These are phyloP conservation scores for Hermetia illucens DNA, from an alignment of 1,140 invertebrate species.

Conservation along the genomic window DNA sequence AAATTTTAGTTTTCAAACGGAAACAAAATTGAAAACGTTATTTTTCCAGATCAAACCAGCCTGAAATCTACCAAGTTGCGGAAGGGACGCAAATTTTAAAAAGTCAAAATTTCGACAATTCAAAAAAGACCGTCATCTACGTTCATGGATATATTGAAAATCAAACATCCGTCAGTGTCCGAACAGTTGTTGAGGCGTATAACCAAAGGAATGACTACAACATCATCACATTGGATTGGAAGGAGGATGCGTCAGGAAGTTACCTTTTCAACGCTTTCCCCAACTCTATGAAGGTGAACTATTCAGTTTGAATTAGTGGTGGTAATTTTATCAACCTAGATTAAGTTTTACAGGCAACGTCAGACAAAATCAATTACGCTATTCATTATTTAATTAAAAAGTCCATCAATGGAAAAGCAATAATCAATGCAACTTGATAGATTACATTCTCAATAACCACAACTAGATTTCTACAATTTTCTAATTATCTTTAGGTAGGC, in stretches of 20 bases:
- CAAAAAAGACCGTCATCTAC: conserved; percentile 32
- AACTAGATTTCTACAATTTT: too few relatives aligned
- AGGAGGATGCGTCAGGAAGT: conserved; percentile 32
- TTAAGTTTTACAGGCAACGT: too few relatives aligned
- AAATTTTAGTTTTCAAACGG: too few relatives aligned
- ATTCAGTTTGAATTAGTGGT: too few relatives aligned
- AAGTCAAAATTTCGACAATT: conserved; percentile 29
- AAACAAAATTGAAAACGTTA: too few relatives aligned
- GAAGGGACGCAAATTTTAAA: conserved; percentile 1
- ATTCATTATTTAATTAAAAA: too few relatives aligned
- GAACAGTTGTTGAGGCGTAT: conserved; percentile 25
- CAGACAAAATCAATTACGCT: too few relatives aligned
- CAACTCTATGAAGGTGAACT: conserved; percentile 33
- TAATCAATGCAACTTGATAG: too few relatives aligned
- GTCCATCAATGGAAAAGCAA: too few relatives aligned
- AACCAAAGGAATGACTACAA: conserved; percentile 18
- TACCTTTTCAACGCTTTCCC: conserved; percentile 32
- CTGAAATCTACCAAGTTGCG: conserved; percentile 11
- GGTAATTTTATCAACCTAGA: too few relatives aligned
- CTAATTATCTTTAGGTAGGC: conserved; percentile 11
- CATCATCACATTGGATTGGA: conserved; percentile 37
- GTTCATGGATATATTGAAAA: conserved; percentile 37
- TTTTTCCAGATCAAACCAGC: conserved; percentile 14
- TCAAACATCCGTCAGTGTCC: conserved; percentile 32
- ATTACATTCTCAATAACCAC: too few relatives aligned